Percentiles rank a stretch among this genome's conserved stretches.
Conservation (phyloP, 2,113 vertebrate species). For the Rhadina sibilatrix region DNA sequence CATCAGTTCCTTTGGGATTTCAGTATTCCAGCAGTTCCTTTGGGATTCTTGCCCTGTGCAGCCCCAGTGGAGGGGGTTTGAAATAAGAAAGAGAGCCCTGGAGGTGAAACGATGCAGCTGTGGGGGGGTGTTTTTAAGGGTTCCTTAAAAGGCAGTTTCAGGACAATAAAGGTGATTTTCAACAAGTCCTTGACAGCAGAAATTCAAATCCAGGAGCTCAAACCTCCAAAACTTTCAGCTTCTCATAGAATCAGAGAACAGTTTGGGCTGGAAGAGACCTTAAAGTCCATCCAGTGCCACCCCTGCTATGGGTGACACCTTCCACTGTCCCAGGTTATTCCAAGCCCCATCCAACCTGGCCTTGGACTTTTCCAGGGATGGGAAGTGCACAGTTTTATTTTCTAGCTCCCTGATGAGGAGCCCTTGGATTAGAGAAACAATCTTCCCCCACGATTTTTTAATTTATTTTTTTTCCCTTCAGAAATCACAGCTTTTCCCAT, state of each 20-base stretch:
- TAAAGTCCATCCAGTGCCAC: rapidly evolving
- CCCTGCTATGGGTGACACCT: neutral
- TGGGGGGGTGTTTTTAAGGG: neutral
- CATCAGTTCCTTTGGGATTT: neutral
- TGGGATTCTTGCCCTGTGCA: neutral
- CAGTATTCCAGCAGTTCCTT: neutral
- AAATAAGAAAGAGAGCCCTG: neutral
- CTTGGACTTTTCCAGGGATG: neutral
- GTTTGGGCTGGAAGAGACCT: neutral
- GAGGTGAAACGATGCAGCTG: rapidly evolving
- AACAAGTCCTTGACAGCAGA: rapidly evolving
- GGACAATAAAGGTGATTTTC: neutral
- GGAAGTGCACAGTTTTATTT: neutral
- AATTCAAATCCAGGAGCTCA: neutral
- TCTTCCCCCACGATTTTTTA: neutral
- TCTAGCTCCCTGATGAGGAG: neutral
- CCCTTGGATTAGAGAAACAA: neutral
- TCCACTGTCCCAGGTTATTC: neutral
- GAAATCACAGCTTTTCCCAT: neutral
- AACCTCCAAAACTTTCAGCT: neutral
- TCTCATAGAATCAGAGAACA: neutral
- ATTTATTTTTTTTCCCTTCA: neutral
- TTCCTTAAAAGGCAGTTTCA: neutral
- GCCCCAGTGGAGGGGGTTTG: neutral
- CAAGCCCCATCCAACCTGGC: neutral